Conservation (phyloP, 53 echinoderm and acorn worm species). For the Apostichopus leukothele region DNA sequence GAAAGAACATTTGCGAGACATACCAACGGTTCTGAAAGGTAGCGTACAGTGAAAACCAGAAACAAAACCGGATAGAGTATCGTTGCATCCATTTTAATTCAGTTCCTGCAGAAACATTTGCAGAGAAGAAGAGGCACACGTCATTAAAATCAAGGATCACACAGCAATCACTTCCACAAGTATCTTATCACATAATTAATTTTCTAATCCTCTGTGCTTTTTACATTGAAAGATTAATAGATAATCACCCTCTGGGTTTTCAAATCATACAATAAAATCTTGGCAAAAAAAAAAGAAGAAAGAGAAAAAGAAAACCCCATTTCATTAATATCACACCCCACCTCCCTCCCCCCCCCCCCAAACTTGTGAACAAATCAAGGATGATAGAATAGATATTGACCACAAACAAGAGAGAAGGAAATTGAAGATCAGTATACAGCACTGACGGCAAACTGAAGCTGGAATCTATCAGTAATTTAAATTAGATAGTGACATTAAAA, state of each 20-base stretch:
- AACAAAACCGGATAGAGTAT: background rate
- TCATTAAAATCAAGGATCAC: constrained; percentile 45
- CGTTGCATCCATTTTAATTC: constrained; percentile 49
- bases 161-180: constrained; percentile 42
- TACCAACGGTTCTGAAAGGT: too few species aligned
- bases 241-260: background rate
- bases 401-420: too few species aligned
- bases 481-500: too few species aligned
- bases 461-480: too few species aligned
- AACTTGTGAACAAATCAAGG: too few species aligned
- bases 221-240: constrained; percentile 36
- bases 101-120: constrained; percentile 29
- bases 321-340: too few species aligned
- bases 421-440: too few species aligned
- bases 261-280: constrained; percentile 7
- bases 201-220: constrained; percentile 46
- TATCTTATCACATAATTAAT: constrained; percentile 30
- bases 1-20: too few species aligned
- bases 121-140: constrained; percentile 50
- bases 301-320: background rate
- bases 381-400: too few species aligned
- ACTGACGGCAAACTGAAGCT: too few species aligned
- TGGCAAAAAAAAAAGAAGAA: background rate
- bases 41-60: background rate
- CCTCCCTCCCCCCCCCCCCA: too few species aligned